Evolutionary conservation across 2,888 invertebrate genomes (phyloP).

Genomic region (Drepanosiphum platanoidis): DNA sequence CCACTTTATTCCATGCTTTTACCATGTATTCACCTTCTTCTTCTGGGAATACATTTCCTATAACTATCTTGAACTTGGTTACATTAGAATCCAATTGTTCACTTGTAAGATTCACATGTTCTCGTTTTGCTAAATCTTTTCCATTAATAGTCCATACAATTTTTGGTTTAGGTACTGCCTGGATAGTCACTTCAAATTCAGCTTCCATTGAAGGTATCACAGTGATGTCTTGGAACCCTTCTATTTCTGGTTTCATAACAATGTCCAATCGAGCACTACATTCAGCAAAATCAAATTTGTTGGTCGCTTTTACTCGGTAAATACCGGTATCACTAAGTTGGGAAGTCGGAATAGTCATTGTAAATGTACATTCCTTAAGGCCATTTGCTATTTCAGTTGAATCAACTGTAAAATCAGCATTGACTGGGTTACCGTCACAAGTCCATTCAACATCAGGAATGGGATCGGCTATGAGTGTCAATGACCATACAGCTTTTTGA

Average conservation of each 20-base stretch:
- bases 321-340: conserved; percentile 82
- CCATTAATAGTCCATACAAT: conserved; percentile 77
- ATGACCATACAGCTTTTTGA: conserved; percentile 75
- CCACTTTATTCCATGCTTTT: conserved; percentile 80
- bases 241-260: conserved; percentile 81
- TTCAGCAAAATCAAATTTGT: conserved; percentile 81
- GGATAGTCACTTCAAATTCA: conserved; percentile 82
- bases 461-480: conserved; percentile 88
- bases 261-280: conserved; percentile 80
- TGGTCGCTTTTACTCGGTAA: conserved; percentile 82
- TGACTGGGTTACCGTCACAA: conserved; percentile 78
- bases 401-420: conserved; percentile 74
- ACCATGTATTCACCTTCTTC: conserved; percentile 85
- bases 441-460: conserved; percentile 88
- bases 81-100: conserved; percentile 73
- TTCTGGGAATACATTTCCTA: conserved; percentile 76
- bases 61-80: conserved; percentile 77
- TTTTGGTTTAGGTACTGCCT: conserved; percentile 89
- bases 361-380: conserved; percentile 83
- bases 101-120: conserved; percentile 74
- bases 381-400: conserved; percentile 78
- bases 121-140: conserved; percentile 58
- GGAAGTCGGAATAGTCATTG: conserved; percentile 79
- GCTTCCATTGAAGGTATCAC: conserved; percentile 82
- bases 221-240: conserved; percentile 78